Evolutionary conservation across 2,797 vertebrate genomes (phyloP), one percentile per base, ranked within the genome.

Genomic region (Zalophus californianus): DNA sequence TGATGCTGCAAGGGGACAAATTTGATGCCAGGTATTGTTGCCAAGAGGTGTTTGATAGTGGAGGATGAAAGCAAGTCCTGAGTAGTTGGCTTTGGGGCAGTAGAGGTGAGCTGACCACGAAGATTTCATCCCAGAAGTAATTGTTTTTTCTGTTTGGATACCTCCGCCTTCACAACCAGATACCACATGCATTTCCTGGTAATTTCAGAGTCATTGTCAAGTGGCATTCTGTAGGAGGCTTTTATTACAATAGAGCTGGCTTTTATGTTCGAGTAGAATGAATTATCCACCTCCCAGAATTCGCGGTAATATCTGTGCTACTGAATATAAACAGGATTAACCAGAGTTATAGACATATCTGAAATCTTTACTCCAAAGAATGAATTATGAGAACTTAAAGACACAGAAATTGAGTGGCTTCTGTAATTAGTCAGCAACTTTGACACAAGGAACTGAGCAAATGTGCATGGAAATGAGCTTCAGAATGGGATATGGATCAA

Each of bases 231-330:
- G 50, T 48, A 32, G 13, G 32, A 66, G n/a, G 8, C 8, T 87
- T 97, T 96, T 84, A 62, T 93, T 93, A 38, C 5, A 35, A 32
- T 58, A 20, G 50, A 70, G 27, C 35, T 92, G 82, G 75, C 82
- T 84, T 84, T 96, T 77, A 48, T 60, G 21, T 86, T 23, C 27
- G 54, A 66, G n/a, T 70, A 66, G 77, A 95, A 92, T 25, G 11
- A 79, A 64, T 77, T 90, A 23, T 35, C 75, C 58, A 44, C 60
- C 60, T 80, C 64, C 41, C 87, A 8, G 75, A 92, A 84, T 62
- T 92, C 10, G 20, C 56, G 77, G 1, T 86, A 12, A 29, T 90
- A n/a, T 66, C 16, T 41, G 16, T 78, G 25, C 58, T 80, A 25
- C 75, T 21, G 87, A 70, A 68, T 85, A 41, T 27, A 95, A 77